Evolutionary conservation across 2,113 vertebrate genomes (phyloP), one percentile per base, ranked within the genome.

Genomic region (Ctenodactylus gundi): DNA sequence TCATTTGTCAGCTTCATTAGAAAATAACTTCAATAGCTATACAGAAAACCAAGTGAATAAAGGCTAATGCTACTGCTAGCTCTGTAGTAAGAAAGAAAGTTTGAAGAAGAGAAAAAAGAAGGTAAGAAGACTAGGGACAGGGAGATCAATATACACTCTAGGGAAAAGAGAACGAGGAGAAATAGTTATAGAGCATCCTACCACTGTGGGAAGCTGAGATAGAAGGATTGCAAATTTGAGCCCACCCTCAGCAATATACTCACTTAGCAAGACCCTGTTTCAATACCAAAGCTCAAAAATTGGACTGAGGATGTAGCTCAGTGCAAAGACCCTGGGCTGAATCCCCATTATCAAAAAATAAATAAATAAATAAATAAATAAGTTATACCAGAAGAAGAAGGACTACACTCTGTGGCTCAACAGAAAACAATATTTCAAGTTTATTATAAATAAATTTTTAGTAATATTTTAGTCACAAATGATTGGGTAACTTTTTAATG

Each of bases 391-490:
- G 34, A 82, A 41, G 3, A 31, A 25, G 58, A 46, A 55, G 27
- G 5, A 34, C 36, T 13, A 36, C 11, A 18, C 55, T 65, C 2
- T 11, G 4, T 36, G 36, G 13, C 17, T 85, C 44, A n/a, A 23
- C 7, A 65, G 49, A 10, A 75, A 70, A 29, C 25, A 18, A 10
- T 4, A 18, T 31, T 76, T 91, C 7, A 15, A 34, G 36, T n/a
- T 78, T 25, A 72, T 62, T 85, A 81, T 36, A 76, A 60, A 58
- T n/a, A 3, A 80, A 85, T 31, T 57, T 60, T 78, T 70, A 78
- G 51, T 41, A 27, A 78, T 21, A 11, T 81, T 70, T 77, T 60
- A 81, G 55, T 1, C 31, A 72, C 87, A 78, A 75, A 57, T 51
- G 20, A 67, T 41, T 36, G 67, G 34, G 9, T 15, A 34, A 36